These are phyloP conservation scores for Oenanthe melanoleuca DNA, from an alignment of 2,113 vertebrate species.

Conservation along the genomic window DNA sequence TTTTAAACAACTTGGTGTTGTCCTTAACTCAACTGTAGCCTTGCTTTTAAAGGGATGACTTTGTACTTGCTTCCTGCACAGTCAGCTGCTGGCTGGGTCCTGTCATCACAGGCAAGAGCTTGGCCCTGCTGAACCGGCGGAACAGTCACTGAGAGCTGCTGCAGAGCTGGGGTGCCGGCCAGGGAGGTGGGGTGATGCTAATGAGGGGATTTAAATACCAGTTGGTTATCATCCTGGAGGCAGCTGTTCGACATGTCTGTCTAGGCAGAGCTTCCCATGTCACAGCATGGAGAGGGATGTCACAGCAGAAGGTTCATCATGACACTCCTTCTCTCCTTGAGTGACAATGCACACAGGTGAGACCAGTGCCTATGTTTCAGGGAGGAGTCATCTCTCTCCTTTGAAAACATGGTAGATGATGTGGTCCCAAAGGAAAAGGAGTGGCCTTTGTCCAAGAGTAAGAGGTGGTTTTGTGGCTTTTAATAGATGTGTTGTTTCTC, in stretches of 20 bases:
- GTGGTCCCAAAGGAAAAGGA: background rate
- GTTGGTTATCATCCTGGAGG: background rate
- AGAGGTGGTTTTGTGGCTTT: background rate
- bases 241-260: fast-evolving
- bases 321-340: background rate
- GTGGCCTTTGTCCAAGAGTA: background rate
- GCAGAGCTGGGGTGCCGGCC: background rate
- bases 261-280: background rate
- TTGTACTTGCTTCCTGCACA: background rate
- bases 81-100: background rate
- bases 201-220: background rate
- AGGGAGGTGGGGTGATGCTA: background rate
- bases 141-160: fast-evolving
- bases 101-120: background rate
- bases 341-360: fast-evolving
- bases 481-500: background rate
- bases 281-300: background rate
- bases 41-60: background rate
- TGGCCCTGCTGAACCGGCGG: fast-evolving
- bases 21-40: constrained; percentile 30
- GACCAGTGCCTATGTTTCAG: background rate
- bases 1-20: constrained; percentile 26
- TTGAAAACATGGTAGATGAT: background rate
- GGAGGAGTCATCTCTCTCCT: fast-evolving
- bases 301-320: background rate